A percentile compares a stretch with the other conserved stretches of the same genome.
phyloP scores from a whole-genome alignment of 2,113 vertebrate species.

The Chascanopsetta lugubris region DNA sequence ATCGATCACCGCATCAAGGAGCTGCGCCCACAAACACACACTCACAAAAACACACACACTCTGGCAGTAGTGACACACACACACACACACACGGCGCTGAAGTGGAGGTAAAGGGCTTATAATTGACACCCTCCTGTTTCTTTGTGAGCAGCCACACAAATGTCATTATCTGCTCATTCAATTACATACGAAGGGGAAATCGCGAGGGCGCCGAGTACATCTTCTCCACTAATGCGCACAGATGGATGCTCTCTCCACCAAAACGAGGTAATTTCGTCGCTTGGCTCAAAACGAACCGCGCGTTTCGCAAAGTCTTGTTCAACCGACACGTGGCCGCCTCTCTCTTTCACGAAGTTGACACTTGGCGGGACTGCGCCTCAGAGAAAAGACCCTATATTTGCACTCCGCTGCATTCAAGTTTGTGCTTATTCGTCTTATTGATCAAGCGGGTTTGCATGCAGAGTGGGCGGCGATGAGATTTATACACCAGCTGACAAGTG shows the following conservation, averaged over 20 bases:
- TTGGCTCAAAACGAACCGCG: not conserved
- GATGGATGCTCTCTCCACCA: slow-evolving; percentile 34
- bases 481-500: not conserved
- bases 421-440: slow-evolving; percentile 5
- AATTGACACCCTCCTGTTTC: slow-evolving; percentile 58
- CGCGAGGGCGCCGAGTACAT: slow-evolving; percentile 19
- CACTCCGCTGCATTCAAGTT: slow-evolving; percentile 1
- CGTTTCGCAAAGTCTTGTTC: too few species aligned
- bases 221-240: slow-evolving; percentile 21
- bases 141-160: slow-evolving; percentile 40
- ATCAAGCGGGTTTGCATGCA: not conserved
- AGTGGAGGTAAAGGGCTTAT: slow-evolving; percentile 59
- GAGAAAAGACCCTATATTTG: not conserved
- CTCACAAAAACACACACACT: slow-evolving; percentile 10
- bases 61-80: not conserved
- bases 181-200: slow-evolving; percentile 55
- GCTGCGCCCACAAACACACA: slow-evolving; percentile 34
- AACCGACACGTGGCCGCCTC: too few species aligned
- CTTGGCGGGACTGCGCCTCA: not conserved
- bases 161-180: slow-evolving; percentile 61
- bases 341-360: not conserved
- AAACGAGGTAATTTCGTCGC: slow-evolving; percentile 38
- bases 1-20: slow-evolving; percentile 72
- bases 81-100: slow-evolving; percentile 11
- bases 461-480: not conserved